Conservation (phyloP, 2,888 invertebrate species). For the Oconnorella tubifera region DNA sequence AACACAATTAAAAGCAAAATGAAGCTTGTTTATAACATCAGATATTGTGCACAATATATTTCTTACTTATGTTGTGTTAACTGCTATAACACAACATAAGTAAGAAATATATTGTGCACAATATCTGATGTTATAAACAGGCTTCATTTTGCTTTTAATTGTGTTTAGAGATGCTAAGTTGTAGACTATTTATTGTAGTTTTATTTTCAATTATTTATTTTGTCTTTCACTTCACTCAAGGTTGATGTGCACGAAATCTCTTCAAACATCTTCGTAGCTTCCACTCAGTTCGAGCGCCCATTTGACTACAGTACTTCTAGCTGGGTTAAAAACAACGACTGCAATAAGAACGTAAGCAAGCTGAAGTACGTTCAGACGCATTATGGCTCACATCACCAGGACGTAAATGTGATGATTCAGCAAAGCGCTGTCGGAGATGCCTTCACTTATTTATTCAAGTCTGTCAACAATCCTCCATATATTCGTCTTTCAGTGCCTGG, state of each 20-base stretch:
- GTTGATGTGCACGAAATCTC: slow-evolving; percentile 31
- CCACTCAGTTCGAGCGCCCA: slow-evolving; percentile 44
- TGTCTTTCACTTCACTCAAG: too few species aligned
- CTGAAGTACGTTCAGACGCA: slow-evolving; percentile 29
- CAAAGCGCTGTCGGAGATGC: slow-evolving; percentile 12
- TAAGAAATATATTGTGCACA: too few species aligned
- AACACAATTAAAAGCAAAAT: too few species aligned
- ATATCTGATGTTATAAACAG: too few species aligned
- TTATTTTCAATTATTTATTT: too few species aligned
- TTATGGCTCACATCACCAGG: slow-evolving; percentile 23
- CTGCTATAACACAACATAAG: too few species aligned
- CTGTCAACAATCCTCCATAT: slow-evolving; percentile 38
- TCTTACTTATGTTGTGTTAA: too few species aligned
- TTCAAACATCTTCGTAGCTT: slow-evolving; percentile 35
- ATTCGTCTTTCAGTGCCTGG: slow-evolving; percentile 45
- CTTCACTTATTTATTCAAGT: slow-evolving; percentile 41
- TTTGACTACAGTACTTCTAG: slow-evolving; percentile 35
- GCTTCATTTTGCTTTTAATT: too few species aligned
- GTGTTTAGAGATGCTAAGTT: too few species aligned
- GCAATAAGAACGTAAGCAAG: slow-evolving; percentile 32
- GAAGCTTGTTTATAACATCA: too few species aligned
- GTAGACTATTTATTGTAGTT: too few species aligned
- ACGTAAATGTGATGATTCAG: slow-evolving; percentile 26
- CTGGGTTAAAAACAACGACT: slow-evolving; percentile 32
- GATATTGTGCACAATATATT: too few species aligned